Base-by-base conservation (phyloP, 2,113 vertebrate genomes). In the Rana temporaria region DNA sequence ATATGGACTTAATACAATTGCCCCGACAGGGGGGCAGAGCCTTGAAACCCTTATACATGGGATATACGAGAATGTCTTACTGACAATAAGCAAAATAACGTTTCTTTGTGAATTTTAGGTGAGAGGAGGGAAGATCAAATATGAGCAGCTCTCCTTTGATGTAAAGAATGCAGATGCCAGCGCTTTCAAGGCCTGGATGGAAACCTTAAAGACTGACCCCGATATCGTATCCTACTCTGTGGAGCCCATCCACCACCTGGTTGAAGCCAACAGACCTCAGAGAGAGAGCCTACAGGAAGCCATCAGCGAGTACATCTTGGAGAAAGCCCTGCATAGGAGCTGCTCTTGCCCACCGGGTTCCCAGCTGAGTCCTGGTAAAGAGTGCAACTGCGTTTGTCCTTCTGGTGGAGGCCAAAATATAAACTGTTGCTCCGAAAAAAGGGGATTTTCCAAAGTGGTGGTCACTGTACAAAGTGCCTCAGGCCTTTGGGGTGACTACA, bases 101-200 rank as follows among this genome's bases (percentile, higher is more conserved):
- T 42, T 42, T 56, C 57, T 6, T 42, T 15, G 15, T 75, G 20
- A 19, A 42, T 38, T 42, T 75, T 38, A 83, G 81, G 24, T 83
- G 53, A 89, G 87, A 0, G 90, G 93, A 1, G 86, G 81, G 1
- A 53, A 48, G 4, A 66, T 68, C 4, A 83, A 52, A 1, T 83
- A 85, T 0, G 95, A 96, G 64, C 87, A 96, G 48, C 90, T 97
- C 67, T 97, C 95, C 19, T 94, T 93, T 0, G 87, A 87, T 0
- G 67, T 87, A 0, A 91, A 93, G 6, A 82, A 48, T 42, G 56
- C n/a, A 9, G 70, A 24, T 4, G 80, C 90, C 93, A 0, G 74
- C 90, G 0, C 90, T 69, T 96, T 95, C 87, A 92, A 93, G 2
- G 85, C 91, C 34, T 97, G 96, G 96, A 57, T 94, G 8, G 17